Evolutionary conservation across 2,888 invertebrate species (phyloP), one percentile per base, ranked within the genome.

Genomic region (Anodontia alba): DNA sequence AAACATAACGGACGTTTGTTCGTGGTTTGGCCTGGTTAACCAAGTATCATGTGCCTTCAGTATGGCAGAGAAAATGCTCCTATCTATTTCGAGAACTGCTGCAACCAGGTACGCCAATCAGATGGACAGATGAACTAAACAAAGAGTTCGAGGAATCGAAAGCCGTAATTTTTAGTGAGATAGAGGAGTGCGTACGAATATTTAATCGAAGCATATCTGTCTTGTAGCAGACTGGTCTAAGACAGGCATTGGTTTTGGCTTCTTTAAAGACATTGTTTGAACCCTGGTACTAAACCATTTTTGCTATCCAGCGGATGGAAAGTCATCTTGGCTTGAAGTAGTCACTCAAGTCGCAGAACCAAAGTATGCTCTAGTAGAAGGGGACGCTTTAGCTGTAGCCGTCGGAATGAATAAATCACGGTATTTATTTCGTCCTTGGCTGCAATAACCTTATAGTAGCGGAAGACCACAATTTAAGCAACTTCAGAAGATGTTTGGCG

Each of bases 11-110:
- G 88, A 87, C 68, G 51, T 89, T 2, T 76, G 88, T 10, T 87
- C 87, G 0, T 89, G 89, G 90, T 90, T 90, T 76, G 88, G 87
- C 0, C 86, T 90, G 17, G 76, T 89, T n/a, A n/a, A n/a, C n/a
- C n/a, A n/a, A n/a, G n/a, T n/a, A n/a, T n/a, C n/a, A n/a, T n/a
- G n/a, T n/a, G n/a, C n/a, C n/a, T n/a, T n/a, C n/a, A n/a, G n/a
- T n/a, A n/a, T n/a, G n/a, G n/a, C n/a, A n/a, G n/a, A n/a, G n/a
- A n/a, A n/a, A n/a, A n/a, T n/a, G n/a, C n/a, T n/a, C n/a, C n/a
- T n/a, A n/a, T n/a, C n/a, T 3, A 90, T 83, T 80, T 68, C 15
- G 80, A 12, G 15, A 76, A 33, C 36, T 84, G 15, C 46, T 84
- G 17, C 81, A 81, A 36, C 81, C 81, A 26, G 80, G 78, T 1